These are phyloP conservation scores for Collichthys lucidus DNA, from an alignment of 2,113 vertebrate genomes.

Conservation along the genomic window DNA sequence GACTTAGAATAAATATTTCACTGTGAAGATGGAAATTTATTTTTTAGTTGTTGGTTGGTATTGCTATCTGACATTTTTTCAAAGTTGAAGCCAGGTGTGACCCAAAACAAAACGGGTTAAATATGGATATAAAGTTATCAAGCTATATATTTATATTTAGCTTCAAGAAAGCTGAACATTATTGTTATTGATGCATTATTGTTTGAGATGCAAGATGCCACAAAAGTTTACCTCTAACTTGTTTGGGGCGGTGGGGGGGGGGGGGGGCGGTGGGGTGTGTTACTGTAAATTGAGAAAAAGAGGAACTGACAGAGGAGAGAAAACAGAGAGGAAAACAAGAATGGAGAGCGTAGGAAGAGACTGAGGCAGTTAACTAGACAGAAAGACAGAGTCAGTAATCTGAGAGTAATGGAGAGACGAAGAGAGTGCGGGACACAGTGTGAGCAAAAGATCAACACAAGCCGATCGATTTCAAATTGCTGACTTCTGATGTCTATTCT, in stretches of 20 bases:
- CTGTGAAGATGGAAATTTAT: not conserved
- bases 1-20: not conserved
- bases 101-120: not conserved
- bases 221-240: too few relatives aligned
- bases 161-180: too few relatives aligned
- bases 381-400: slow-evolving; percentile 13
- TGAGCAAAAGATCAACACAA: not conserved
- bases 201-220: too few relatives aligned
- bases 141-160: too few relatives aligned
- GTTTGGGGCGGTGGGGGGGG: not conserved
- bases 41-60: not conserved
- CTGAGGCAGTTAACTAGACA: slow-evolving; percentile 13
- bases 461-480: not conserved
- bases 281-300: slow-evolving; percentile 14
- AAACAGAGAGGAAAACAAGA: slow-evolving; percentile 9
- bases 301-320: slow-evolving; percentile 6
- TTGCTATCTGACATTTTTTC: not conserved
- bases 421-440: not conserved
- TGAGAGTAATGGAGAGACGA: slow-evolving; percentile 27
- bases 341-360: slow-evolving; percentile 16
- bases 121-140: not conserved
- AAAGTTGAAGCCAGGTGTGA: not conserved
- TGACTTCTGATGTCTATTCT: not conserved
- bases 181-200: too few relatives aligned
- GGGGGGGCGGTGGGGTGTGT: not conserved